These are phyloP conservation scores for Drosophila subobscura DNA, from an alignment of 1,140 invertebrate species.

Conservation along the genomic window DNA sequence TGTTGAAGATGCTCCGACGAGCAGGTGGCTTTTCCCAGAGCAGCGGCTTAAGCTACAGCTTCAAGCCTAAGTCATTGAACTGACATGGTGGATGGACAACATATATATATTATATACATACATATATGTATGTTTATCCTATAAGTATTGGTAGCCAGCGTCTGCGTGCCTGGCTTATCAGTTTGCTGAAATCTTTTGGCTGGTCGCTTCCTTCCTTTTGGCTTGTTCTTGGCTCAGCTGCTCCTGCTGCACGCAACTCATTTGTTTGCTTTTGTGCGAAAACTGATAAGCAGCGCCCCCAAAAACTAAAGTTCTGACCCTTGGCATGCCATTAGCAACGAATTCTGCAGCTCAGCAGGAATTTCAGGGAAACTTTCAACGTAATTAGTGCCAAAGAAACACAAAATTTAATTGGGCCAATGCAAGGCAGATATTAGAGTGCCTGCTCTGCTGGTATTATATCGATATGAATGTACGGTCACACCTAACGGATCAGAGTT, in stretches of 20 bases:
- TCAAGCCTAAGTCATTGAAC: constrained; percentile 63
- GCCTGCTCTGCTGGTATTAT: too few species aligned
- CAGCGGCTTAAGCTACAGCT: background rate
- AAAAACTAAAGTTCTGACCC: constrained; percentile 41
- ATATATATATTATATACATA: too few species aligned
- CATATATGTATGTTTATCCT: background rate
- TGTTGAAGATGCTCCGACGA: constrained; percentile 41
- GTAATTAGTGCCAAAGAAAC: constrained; percentile 14
- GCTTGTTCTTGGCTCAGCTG: background rate
- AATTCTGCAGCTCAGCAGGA: constrained; percentile 14
- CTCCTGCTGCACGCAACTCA: constrained; percentile 61
- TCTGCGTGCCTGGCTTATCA: constrained; percentile 52
- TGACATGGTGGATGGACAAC: constrained; percentile 3
- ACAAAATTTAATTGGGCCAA: background rate
- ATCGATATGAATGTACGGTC: too few species aligned
- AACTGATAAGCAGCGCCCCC: constrained; percentile 37
- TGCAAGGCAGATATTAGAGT: background rate
- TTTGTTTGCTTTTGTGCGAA: constrained; percentile 62
- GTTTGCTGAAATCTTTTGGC: constrained; percentile 33
- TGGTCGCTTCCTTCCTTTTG: constrained; percentile 15
- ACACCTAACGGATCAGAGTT: too few species aligned
- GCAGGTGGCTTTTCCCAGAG: constrained; percentile 56
- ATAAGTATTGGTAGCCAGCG: constrained; percentile 27
- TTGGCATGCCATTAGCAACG: constrained; percentile 23
- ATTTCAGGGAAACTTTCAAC: constrained; percentile 1